These are phyloP conservation scores for Netelia melanura DNA, from an alignment of 2,888 invertebrate genomes.

Conservation along the genomic window DNA sequence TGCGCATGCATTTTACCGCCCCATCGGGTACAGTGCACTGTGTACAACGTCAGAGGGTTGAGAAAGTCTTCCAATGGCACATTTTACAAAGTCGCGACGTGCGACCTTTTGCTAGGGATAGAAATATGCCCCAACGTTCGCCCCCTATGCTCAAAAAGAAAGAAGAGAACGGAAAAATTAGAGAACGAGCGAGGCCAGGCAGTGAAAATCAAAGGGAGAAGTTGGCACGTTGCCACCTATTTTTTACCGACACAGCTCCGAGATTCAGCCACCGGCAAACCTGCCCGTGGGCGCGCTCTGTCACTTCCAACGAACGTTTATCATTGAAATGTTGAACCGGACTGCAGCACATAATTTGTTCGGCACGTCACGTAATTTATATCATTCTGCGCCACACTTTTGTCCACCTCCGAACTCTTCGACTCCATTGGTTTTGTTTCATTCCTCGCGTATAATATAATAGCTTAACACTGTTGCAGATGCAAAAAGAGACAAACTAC, in stretches of 20 bases:
- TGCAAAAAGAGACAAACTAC: no score
- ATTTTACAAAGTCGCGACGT: slow-evolving; percentile 6
- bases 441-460: background rate
- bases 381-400: background rate
- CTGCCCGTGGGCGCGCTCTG: background rate
- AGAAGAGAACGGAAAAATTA: slow-evolving; percentile 1
- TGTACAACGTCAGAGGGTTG: no score
- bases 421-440: background rate
- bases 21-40: no score
- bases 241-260: slow-evolving; percentile 11
- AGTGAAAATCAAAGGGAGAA: slow-evolving; percentile 9
- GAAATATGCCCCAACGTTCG: slow-evolving; percentile 17
- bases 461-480: background rate
- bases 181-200: slow-evolving; percentile 4
- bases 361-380: slow-evolving; percentile 29
- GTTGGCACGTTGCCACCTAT: slow-evolving; percentile 19
- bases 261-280: background rate
- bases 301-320: slow-evolving; percentile 31
- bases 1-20: no score
- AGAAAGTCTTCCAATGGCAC: background rate
- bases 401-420: background rate
- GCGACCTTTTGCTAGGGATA: background rate
- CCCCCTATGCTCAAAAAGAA: background rate
- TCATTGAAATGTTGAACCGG: slow-evolving; percentile 13
- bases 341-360: slow-evolving; percentile 24